Evolutionary conservation across 2,113 vertebrate genomes (phyloP), one percentile per base, ranked within the genome.

Genomic region (Brachyhypopomus occidentalis): DNA sequence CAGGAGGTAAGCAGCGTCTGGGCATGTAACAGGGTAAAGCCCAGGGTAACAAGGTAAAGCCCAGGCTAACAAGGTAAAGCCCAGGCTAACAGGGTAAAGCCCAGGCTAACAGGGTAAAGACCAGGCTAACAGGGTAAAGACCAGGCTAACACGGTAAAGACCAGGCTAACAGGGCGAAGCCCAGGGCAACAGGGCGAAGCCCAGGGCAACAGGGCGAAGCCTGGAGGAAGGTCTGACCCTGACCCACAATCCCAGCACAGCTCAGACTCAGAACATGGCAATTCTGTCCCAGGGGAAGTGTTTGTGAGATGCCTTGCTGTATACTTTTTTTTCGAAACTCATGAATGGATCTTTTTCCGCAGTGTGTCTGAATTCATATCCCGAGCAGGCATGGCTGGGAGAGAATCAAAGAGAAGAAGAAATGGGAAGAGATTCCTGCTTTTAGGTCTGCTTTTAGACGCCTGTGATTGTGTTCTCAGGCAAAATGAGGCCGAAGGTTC

Each of bases 211-310:
- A 30, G 3, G 30, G 30, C 3, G 3, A 30, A 30, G 30, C 30
- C 76, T 87, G 86, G 89, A 91, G 67, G n/a, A 41, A 5, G 2
- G 86, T 86, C 90, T 91, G 81, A 75, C 87, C 79, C 81, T 75
- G n/a, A 83, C 82, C 81, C 85, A 59, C 83, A 55, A 77, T 79
- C 84, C 59, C 79, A 86, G 20, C 38, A 78, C 84, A 75, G 11
- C 78, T 81, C 25, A 27, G 84, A 86, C 84, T 77, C 56, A 25
- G 84, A 79, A 91, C 81, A 85, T 90, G 88, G 88, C 87, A 77
- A 64, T 58, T 76, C 72, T 64, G 85, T 56, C 56, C 17, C 52
- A 76, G 45, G 52, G 69, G 72, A 83, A 79, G 58, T 72, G 38
- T 85, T 80, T 81, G 75, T 56, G 22, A 79, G 52, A 77, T 83